These are phyloP conservation scores for Bombus picipes DNA, from an alignment of 1,140 invertebrate species.

Conservation along the genomic window DNA sequence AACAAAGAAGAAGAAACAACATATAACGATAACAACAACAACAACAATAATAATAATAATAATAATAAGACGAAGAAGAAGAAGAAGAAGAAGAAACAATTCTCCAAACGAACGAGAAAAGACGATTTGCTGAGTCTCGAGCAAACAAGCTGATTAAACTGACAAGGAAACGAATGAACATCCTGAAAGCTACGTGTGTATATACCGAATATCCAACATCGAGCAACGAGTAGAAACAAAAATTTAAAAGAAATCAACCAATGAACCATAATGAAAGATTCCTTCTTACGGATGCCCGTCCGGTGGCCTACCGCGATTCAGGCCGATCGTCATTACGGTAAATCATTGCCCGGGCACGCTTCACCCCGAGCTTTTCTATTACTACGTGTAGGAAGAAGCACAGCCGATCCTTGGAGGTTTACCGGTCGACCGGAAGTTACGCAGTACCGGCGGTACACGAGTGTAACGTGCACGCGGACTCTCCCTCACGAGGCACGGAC, in stretches of 20 bases:
- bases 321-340: slow-evolving; percentile 66
- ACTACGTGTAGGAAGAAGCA: slow-evolving; percentile 27
- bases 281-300: slow-evolving; percentile 49
- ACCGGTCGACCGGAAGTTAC: slow-evolving; percentile 58
- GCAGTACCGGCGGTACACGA: slow-evolving; percentile 43
- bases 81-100: background rate
- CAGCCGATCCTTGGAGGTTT: slow-evolving; percentile 51
- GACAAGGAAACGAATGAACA: background rate
- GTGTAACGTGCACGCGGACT: slow-evolving; percentile 33
- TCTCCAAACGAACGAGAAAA: background rate
- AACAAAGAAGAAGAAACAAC: background rate
- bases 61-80: fast-evolving
- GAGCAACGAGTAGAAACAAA: background rate
- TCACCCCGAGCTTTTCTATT: slow-evolving; percentile 13
- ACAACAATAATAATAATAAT: fast-evolving
- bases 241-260: background rate
- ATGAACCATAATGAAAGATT: slow-evolving; percentile 18
- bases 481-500: slow-evolving; percentile 20
- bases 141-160: background rate
- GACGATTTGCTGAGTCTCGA: background rate
- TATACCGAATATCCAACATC: background rate
- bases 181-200: background rate
- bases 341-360: slow-evolving; percentile 51
- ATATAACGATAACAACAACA: background rate
- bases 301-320: slow-evolving; percentile 64